Base-by-base conservation (phyloP, 2,113 vertebrate species). In the Eulemur macaco region DNA sequence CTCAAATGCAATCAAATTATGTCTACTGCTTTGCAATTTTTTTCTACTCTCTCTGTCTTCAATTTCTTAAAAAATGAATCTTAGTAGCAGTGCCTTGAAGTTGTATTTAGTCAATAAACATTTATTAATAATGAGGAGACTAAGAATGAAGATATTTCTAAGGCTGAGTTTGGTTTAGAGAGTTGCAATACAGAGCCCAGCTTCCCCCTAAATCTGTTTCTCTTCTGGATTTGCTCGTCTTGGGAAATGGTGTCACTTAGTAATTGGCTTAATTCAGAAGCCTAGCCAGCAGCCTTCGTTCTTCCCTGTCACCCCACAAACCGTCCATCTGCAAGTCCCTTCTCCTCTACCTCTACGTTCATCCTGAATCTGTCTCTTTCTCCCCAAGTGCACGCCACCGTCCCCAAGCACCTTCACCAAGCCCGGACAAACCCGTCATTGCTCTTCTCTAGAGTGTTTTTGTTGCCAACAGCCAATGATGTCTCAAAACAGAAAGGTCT, bases 341-440 rank as follows among this genome's bases (percentile, higher is more conserved):
- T 9, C 1, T 7, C 13, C 58, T 47, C 37, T 23, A 1, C 25
- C n/a, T 68, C 56, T 58, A 17, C 10, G 0, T 23, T 17, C 2
- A 3, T 21, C 54, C 58, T 5, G 0, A 8, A 39, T 14, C 3
- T 56, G 60, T 78, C 69, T n/a, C 5, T 12, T 68, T 23, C 50
- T 21, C 31, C 29, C 34, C 39, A n/a, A 20, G 58, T 7, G 9
- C 10, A 1, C 50, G n/a, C 27, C 1, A 0, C 69, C 8, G 1
- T 11, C 34, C 76, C 50, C 39, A 23, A 60, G 58, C 1, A 1
- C 58, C n/a, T 56, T 47, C 34, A 0, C 34, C 63, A 27, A 1
- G 56, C 77, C 86, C 63, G 15, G 39, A 50, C 56, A 42, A 4
- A 1, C 42, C 58, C 29, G 7, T 15, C 29, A 29, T 2, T 37